A percentile compares a stretch with the other conserved stretches of the same genome.
phyloP scores from a whole-genome alignment of 2,888 invertebrate species.

The Pilophorus perplexus region DNA sequence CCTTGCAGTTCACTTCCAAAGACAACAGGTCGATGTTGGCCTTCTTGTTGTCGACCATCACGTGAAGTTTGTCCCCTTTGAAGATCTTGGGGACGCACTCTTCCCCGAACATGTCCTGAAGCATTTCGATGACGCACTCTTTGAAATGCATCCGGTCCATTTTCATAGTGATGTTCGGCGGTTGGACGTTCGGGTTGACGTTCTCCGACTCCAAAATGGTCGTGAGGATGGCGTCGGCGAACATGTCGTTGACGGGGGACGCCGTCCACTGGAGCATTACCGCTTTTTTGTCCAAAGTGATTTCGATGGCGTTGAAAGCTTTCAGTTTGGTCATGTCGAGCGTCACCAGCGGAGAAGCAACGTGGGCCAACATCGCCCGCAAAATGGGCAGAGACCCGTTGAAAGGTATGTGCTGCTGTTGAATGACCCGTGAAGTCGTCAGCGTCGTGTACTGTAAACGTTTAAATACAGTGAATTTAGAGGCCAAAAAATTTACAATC shows the following conservation, averaged over 20 bases:
- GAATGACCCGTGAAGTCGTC: slow-evolving; percentile 87
- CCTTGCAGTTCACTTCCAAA: slow-evolving; percentile 76
- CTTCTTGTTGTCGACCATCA: slow-evolving; percentile 78
- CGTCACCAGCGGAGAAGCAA: slow-evolving; percentile 71
- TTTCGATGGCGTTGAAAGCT: slow-evolving; percentile 79
- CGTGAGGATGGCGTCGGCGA: slow-evolving; percentile 90
- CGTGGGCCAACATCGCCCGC: slow-evolving; percentile 70
- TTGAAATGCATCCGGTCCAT: slow-evolving; percentile 90
- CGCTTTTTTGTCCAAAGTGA: slow-evolving; percentile 75
- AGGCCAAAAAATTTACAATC: too few relatives aligned
- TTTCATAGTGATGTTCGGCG: slow-evolving; percentile 63
- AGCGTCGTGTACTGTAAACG: slow-evolving; percentile 97
- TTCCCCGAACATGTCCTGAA: slow-evolving; percentile 94
- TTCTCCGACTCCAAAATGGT: slow-evolving; percentile 79
- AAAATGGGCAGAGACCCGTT: slow-evolving; percentile 56
- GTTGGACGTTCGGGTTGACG: slow-evolving; percentile 61
- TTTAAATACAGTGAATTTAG: too few relatives aligned
- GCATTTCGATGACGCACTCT: slow-evolving; percentile 75
- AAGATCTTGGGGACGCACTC: slow-evolving; percentile 90
- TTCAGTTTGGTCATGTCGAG: slow-evolving; percentile 71
- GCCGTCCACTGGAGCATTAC: slow-evolving; percentile 89
- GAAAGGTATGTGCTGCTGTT: slow-evolving; percentile 88
- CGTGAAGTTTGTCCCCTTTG: slow-evolving; percentile 81
- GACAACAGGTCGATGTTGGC: slow-evolving; percentile 81
- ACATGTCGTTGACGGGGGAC: slow-evolving; percentile 95